phyloP scores from a whole-genome alignment of 2,113 vertebrate genomes.

The Dryoscopus gambensis region DNA sequence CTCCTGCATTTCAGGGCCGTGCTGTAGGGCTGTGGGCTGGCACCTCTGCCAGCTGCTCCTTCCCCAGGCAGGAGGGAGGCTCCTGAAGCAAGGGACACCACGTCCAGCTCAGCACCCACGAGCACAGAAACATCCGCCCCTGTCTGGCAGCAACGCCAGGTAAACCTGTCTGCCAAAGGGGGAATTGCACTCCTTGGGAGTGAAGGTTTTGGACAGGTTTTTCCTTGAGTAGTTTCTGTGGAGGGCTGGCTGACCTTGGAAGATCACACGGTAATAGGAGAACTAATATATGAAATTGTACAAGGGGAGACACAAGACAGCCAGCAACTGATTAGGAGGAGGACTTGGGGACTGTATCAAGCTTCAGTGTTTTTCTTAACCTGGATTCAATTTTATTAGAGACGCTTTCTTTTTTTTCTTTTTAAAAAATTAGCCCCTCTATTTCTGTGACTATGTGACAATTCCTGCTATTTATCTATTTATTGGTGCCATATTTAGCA shows the following conservation, averaged over 20 bases:
- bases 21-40: neutral
- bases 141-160: neutral
- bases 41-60: neutral
- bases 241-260: neutral
- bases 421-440: neutral
- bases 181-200: neutral
- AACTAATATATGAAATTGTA: neutral
- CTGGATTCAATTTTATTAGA: neutral
- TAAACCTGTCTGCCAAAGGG: neutral
- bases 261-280: neutral
- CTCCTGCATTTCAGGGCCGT: neutral
- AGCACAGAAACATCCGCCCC: neutral
- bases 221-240: neutral
- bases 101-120: accelerated
- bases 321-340: neutral
- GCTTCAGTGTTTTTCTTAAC: neutral
- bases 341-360: neutral
- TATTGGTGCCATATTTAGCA: neutral
- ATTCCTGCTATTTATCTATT: neutral
- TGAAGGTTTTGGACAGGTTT: neutral
- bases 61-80: neutral
- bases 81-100: neutral
- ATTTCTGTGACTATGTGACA: neutral
- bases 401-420: too few species aligned
- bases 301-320: neutral